Evolutionary conservation across 2,113 vertebrate species (phyloP), one percentile per base, ranked within the genome.

Genomic region (Tragelaphus imberbis): DNA sequence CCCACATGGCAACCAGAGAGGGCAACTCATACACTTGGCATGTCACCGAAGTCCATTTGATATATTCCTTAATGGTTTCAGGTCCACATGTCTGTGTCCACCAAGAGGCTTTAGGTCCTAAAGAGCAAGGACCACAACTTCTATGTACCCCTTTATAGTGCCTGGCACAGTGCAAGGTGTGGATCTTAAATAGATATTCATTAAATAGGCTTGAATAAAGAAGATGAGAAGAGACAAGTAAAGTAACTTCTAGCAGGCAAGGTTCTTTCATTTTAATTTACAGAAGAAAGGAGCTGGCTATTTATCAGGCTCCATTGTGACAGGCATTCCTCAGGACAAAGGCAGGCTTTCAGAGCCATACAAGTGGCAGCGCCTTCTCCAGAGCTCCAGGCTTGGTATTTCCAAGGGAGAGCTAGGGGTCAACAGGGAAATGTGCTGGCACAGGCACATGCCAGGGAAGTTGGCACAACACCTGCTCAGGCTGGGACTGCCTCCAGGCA

Each of bases 401-500:
- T 97, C 91, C 95, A 95, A 91, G 79, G 95, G 91, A 97, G 96
- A 94, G 53, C 90, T 33, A 68, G 44, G 96, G 97, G 97, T 96
- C 94, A 94, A 90, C 17, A 80, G 97, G 80, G 63, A 97, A 97
- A 93, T 88, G 80, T 10, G 0, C 49, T 55, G 95, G 94, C 94
- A 86, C 44, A 2, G 84, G 53, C 59, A 27, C 77, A 92, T 79
- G 97, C 98, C 96, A 95, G 30, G 79, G 44, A 92, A 87, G 77
- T 79, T 97, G 97, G 98, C 98, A 97, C 88, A 61, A 81, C 95
- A 98, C 97, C 98, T 98, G 96, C 95, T 53, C 2, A 0, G 53
- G 85, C 97, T 84, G 90, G 97, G 95, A 88, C 14, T 4, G 30
- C 80, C 92, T 97, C 98, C 97, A 98, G 94, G 75, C 92, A 91